Evolutionary conservation across 2,888 invertebrate species (phyloP).

Genomic region (Drosophila heteroneura): DNA sequence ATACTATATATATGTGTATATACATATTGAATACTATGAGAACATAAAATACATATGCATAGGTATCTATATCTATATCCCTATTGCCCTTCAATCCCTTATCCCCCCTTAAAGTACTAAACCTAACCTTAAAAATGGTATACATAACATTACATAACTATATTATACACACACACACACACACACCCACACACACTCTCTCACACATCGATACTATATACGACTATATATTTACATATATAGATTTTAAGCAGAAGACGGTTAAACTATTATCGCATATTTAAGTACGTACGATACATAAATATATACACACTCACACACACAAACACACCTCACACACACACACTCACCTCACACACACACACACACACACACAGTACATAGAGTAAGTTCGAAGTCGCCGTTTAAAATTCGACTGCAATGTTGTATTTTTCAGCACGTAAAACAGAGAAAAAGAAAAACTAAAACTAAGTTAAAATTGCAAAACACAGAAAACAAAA

Average conservation of each 20-base stretch:
- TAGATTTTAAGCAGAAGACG: slow-evolving; percentile 56
- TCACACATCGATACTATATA: slow-evolving; percentile 23
- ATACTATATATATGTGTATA: slow-evolving; percentile 8
- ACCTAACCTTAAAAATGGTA: slow-evolving; percentile 13
- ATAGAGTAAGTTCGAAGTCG: slow-evolving; percentile 14
- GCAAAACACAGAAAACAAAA: slow-evolving; percentile 10
- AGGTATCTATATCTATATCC: slow-evolving; percentile 23
- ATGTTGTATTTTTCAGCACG: slow-evolving; percentile 76
- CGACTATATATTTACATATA: slow-evolving; percentile 66
- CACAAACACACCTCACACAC: background rate
- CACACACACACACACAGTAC: slow-evolving; percentile 18
- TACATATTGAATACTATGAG: slow-evolving; percentile 8
- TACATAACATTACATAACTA: slow-evolving; percentile 9
- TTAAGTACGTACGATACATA: slow-evolving; percentile 27
- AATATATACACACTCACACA: slow-evolving; percentile 21
- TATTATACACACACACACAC: slow-evolving; percentile 3
- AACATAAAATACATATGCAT: slow-evolving; percentile 20
- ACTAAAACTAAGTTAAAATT: slow-evolving; percentile 36
- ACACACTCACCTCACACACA: slow-evolving; percentile 15
- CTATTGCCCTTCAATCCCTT: slow-evolving; percentile 5
- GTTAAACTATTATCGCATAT: slow-evolving; percentile 44
- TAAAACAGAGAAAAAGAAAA: slow-evolving; percentile 35
- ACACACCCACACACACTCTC: slow-evolving; percentile 13
- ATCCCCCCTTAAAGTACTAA: slow-evolving; percentile 18
- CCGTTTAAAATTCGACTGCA: slow-evolving; percentile 59